Conservation (phyloP, 2,888 invertebrate species). For the Megastigmus dorsalis region DNA sequence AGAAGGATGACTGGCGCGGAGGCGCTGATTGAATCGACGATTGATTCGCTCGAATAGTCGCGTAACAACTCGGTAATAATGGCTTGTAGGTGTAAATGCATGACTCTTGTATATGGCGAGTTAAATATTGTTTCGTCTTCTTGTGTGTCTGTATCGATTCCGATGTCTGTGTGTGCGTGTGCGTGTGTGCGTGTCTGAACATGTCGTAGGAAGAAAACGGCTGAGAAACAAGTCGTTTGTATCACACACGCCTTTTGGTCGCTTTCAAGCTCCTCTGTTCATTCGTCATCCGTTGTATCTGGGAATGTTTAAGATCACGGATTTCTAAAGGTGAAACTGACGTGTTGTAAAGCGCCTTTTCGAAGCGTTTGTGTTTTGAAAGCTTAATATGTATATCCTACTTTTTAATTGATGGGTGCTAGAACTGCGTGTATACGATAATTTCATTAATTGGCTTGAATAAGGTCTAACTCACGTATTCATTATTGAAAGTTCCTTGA, state of each 20-base stretch:
- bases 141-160: neutral
- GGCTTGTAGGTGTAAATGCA: too few species aligned
- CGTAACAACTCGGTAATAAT: too few species aligned
- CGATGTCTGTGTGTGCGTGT: too few species aligned
- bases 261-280: neutral
- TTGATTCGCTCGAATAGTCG: constrained; percentile 30
- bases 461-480: too few species aligned
- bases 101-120: neutral
- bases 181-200: too few species aligned
- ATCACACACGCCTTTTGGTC: neutral
- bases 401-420: too few species aligned
- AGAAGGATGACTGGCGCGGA: constrained; percentile 40
- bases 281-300: neutral
- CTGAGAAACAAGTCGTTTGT: neutral
- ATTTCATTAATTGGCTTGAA: too few species aligned
- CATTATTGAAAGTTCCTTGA: too few species aligned
- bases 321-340: neutral
- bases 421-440: too few species aligned
- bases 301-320: neutral
- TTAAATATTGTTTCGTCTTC: neutral
- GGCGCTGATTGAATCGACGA: constrained; percentile 52
- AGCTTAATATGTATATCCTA: too few species aligned
- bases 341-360: neutral
- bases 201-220: too few species aligned
- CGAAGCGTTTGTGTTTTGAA: too few species aligned